A percentile compares a stretch with the other conserved stretches of the same genome.
These are phyloP conservation scores for Trilocha varians DNA, from an alignment of 2,888 invertebrate genomes.

Conservation along the genomic window DNA sequence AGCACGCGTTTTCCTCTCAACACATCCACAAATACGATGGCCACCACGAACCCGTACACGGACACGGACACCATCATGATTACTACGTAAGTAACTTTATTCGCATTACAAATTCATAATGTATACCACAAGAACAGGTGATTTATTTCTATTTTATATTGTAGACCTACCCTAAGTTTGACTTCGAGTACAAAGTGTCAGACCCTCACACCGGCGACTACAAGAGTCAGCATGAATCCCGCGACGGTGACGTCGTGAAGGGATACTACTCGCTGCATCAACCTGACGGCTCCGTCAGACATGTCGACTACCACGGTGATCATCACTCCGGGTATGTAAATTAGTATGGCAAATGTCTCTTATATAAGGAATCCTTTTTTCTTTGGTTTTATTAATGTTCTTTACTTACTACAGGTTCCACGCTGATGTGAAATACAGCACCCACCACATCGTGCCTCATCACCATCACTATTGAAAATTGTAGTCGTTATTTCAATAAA, in stretches of 20 bases:
- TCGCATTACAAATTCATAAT: too few relatives aligned
- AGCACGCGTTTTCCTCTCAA: conserved; percentile 27
- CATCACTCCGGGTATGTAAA: conserved; percentile 25
- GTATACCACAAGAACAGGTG: too few relatives aligned
- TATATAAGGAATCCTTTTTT: too few relatives aligned
- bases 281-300: conserved; percentile 58
- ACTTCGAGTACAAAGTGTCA: conserved; percentile 50
- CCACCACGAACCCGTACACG: conserved; percentile 15
- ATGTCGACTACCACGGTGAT: conserved; percentile 34
- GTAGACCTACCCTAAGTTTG: conserved; percentile 37
- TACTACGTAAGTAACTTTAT: conserved; percentile 18
- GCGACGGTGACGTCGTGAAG: conserved; percentile 70
- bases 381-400: too few relatives aligned
- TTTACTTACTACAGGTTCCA: too few relatives aligned
- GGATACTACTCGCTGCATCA: conserved; percentile 70
- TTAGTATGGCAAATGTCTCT: too few relatives aligned
- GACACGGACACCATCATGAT: conserved; percentile 19
- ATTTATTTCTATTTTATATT: not conserved
- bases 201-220: conserved; percentile 73
- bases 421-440: too few relatives aligned
- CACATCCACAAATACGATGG: conserved; percentile 26
- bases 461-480: too few relatives aligned
- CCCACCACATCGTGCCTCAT: too few relatives aligned
- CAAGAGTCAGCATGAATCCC: conserved; percentile 59
- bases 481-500: too few relatives aligned